phyloP scores from a whole-genome alignment of 2,888 invertebrate genomes.

The Drosophila fulvimacula region DNA sequence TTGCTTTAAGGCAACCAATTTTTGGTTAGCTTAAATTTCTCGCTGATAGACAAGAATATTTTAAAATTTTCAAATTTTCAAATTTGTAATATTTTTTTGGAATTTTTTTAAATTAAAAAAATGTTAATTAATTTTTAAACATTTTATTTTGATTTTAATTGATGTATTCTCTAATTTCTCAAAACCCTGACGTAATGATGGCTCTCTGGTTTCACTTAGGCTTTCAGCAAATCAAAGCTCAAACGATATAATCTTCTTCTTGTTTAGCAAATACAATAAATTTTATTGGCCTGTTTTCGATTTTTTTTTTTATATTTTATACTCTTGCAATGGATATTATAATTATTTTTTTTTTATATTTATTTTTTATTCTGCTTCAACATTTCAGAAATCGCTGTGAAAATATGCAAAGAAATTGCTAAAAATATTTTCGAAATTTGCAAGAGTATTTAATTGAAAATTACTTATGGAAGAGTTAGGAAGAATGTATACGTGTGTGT shows the following conservation, averaged over 20 bases:
- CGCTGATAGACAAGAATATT: too few relatives aligned
- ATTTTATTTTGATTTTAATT: neutral
- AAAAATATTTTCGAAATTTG: neutral
- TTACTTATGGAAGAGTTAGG: constrained; percentile 11
- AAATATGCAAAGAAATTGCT: neutral
- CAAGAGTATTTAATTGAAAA: constrained; percentile 3
- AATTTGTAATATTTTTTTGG: too few relatives aligned
- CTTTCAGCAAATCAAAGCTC: neutral
- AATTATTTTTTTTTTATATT: neutral
- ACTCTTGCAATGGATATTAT: neutral
- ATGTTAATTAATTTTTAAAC: too few relatives aligned
- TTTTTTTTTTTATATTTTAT: neutral
- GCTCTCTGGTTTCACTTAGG: neutral
- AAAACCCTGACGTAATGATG: neutral
- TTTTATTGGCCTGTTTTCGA: neutral
- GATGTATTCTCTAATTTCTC: too few relatives aligned
- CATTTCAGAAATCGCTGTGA: neutral
- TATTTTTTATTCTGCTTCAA: neutral
- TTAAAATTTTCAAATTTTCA: too few relatives aligned
- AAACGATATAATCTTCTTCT: neutral
- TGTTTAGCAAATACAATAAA: neutral
- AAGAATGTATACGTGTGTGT: constrained; percentile 1
- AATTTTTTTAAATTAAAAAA: too few relatives aligned
- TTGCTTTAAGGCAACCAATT: too few relatives aligned
- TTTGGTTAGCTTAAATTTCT: too few relatives aligned